phyloP scores from a whole-genome alignment of 2,888 invertebrate genomes.

The Fragum whitleyi region DNA sequence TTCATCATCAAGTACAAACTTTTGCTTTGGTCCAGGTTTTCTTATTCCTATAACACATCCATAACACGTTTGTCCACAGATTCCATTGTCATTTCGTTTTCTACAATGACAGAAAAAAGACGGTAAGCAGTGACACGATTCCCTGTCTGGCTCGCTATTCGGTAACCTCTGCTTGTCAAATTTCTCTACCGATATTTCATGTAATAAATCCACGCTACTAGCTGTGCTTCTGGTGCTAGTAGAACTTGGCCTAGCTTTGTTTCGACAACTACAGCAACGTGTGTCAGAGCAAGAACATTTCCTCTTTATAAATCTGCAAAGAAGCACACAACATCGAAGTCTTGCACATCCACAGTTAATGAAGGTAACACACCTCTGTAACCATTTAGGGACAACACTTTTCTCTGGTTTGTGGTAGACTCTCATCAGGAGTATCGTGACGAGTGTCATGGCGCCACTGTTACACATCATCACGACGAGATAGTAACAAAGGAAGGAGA shows the following conservation, averaged over 20 bases:
- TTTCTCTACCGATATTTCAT: conserved; percentile 21
- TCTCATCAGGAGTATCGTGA: conserved; percentile 56
- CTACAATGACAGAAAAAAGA: conserved; percentile 16
- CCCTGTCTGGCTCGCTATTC: neutral
- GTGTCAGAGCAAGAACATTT: conserved; percentile 35
- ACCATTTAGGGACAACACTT: conserved; percentile 52
- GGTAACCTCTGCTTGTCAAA: conserved; percentile 18
- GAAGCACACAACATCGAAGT: conserved; percentile 41
- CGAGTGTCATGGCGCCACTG: conserved; percentile 60
- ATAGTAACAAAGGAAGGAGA: conserved; percentile 60
- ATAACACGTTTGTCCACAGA: conserved; percentile 25
- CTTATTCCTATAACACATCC: conserved; percentile 19
- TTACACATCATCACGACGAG: conserved; percentile 61
- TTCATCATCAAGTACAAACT: neutral
- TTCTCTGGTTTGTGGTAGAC: conserved; percentile 60
- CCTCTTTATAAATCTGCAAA: conserved; percentile 17
- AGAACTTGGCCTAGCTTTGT: conserved; percentile 3
- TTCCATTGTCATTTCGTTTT: conserved; percentile 17
- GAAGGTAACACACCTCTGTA: conserved; percentile 51
- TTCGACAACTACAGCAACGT: conserved; percentile 27
- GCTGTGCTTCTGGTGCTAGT: conserved; percentile 1
- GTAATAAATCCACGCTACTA: conserved; percentile 12
- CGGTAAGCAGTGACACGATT: conserved; percentile 2
- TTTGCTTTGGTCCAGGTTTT: conserved; percentile 1
- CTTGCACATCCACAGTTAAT: conserved; percentile 55